These are phyloP conservation scores for Eulithis testata DNA, from an alignment of 2,888 invertebrate genomes.

Conservation along the genomic window DNA sequence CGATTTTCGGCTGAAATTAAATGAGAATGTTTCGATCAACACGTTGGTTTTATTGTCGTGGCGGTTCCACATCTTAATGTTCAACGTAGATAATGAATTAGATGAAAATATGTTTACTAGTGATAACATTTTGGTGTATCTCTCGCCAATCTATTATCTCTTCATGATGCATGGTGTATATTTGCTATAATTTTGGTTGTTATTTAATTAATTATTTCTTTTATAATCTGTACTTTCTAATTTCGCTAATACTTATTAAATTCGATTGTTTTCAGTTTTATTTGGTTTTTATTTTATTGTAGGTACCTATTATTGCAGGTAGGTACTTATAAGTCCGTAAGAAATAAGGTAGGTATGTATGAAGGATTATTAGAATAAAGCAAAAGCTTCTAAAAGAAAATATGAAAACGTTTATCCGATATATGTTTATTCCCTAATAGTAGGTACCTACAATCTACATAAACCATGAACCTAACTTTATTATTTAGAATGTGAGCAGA, in stretches of 20 bases:
- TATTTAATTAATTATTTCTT: conserved; percentile 36
- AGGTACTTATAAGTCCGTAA: no score
- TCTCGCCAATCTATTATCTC: conserved; percentile 5
- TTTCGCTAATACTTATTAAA: conserved; percentile 58
- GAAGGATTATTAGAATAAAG: no score
- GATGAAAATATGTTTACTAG: not conserved
- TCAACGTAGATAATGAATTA: not conserved
- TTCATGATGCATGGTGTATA: conserved; percentile 5
- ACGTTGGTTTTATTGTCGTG: conserved; percentile 40
- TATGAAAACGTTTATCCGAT: no score
- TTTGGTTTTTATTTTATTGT: conserved; percentile 13
- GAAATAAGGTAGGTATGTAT: no score
- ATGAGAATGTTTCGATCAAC: conserved; percentile 53
- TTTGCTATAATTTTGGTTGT: conserved; percentile 29
- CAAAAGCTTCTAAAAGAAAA: no score
- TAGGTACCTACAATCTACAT: no score
- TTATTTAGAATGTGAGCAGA: no score
- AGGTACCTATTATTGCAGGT: not conserved
- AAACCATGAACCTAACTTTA: no score
- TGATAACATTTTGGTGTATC: not conserved
- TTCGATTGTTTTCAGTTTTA: conserved; percentile 65
- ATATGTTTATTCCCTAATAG: no score
- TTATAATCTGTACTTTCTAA: conserved; percentile 55
- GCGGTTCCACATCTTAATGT: not conserved
- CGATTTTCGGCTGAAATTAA: conserved; percentile 52